Conservation (phyloP, 1,140 invertebrate genomes). For the Portunus trituberculatus region DNA sequence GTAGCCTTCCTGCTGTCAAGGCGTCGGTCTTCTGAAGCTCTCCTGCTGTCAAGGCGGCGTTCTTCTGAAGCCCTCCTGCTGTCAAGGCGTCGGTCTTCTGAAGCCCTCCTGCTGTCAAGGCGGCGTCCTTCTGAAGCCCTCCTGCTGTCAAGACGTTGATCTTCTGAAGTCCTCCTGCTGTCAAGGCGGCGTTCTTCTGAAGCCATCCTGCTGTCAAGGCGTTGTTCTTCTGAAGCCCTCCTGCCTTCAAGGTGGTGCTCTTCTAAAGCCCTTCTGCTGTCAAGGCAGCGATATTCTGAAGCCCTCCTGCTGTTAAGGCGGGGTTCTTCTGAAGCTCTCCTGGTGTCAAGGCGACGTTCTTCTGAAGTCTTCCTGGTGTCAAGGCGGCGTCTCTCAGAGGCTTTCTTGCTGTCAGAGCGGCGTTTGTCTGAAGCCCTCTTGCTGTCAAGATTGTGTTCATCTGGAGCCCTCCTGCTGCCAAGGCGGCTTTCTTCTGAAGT, state of each 20-base stretch:
- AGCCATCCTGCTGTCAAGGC: not conserved
- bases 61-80: not conserved
- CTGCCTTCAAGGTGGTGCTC: not conserved
- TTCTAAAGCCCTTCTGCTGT: not conserved
- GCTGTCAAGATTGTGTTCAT: not conserved
- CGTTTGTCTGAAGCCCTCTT: not conserved
- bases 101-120: not conserved
- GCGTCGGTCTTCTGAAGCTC: not conserved
- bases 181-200: not conserved
- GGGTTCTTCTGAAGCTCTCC: not conserved
- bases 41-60: not conserved
- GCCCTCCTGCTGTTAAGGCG: not conserved
- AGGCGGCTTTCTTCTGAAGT: not conserved
- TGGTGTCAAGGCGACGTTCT: conserved; percentile 4
- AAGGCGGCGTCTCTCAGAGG: not conserved
- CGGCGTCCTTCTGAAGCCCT: not conserved
- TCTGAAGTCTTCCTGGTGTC: not conserved
- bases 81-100: not conserved
- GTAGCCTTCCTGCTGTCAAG: not conserved
- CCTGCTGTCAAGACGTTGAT: not conserved
- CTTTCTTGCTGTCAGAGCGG: not conserved
- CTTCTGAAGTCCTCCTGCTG: not conserved
- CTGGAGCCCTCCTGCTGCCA: not conserved
- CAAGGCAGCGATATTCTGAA: not conserved
- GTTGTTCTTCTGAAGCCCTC: not conserved